Base-by-base conservation (phyloP, 2,888 invertebrate species). In the Xestia rhomboidea region DNA sequence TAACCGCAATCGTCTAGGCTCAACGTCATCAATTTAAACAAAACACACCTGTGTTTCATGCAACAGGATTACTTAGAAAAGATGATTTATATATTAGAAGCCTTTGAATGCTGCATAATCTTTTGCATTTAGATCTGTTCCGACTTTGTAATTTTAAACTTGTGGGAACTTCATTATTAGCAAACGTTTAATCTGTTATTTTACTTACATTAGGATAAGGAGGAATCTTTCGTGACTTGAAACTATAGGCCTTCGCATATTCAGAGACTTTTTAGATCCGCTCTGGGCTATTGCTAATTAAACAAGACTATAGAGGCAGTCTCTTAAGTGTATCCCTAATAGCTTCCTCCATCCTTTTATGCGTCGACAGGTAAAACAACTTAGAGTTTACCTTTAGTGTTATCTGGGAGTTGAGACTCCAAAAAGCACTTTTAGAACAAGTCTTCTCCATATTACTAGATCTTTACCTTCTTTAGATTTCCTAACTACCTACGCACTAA, bases 121-220 rank as follows among this genome's bases (percentile, higher is more conserved):
- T 44, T 67, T 78, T 54, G 51, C 60, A 79, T 71, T 78, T 60
- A 27, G 13, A 63, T 68, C 30, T n/a, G 30, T 54, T 63, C 8
- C 0, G 44, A 79, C 60, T 79, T 46, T 0, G 27, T 79, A 15
- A 54, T 46, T 24, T 51, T 27, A 51, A 38, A 67, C 44, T 63
- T 49, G 44, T 77, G 70, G 34, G 27, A 30, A 34, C 63, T 30
- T 8, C 8, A 13, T 5, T 10, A 21, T 67, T 67, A 54, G 38
- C 21, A 79, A 62, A 51, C 21, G 11, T 51, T 72, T 60, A 30
- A 34, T 21, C 18, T 27, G 8, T 46, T 49, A 1, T 57, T 68
- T 27, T 57, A 63, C 27, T n/a, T 21, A 0, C n/a, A 30, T 34
- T 51, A 34, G 10, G 44, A 18, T 51, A 10, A 24, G 15, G 24